Conservation (phyloP, 1,140 invertebrate species). For the Bacillus rossius region DNA sequence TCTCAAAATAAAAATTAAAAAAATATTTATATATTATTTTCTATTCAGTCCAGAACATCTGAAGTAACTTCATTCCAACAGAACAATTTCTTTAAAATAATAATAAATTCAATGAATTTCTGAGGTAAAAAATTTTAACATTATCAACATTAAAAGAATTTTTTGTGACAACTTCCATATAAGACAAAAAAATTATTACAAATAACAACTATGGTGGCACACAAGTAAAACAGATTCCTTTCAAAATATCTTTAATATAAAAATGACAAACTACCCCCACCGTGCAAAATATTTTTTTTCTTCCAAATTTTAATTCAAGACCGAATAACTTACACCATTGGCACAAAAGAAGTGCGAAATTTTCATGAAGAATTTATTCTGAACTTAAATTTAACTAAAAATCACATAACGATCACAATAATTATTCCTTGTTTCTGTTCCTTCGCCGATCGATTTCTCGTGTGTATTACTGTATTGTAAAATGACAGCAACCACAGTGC, state of each 20-base stretch:
- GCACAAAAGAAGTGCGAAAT: not conserved
- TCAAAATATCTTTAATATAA: too few relatives aligned
- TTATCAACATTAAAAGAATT: too few relatives aligned
- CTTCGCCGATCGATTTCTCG: conserved; percentile 9
- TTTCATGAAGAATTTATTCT: not conserved
- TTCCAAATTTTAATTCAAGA: not conserved
- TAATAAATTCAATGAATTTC: too few relatives aligned
- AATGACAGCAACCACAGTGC: conserved; percentile 1
- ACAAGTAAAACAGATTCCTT: not conserved
- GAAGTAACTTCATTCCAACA: too few relatives aligned
- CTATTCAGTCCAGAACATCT: too few relatives aligned
- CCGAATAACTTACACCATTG: not conserved
- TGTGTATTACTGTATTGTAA: not conserved
- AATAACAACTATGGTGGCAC: not conserved
- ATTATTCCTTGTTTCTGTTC: not conserved
- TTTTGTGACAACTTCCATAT: too few relatives aligned
- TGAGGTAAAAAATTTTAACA: too few relatives aligned
- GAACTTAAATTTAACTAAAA: not conserved
- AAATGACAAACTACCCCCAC: too few relatives aligned
- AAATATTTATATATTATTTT: too few relatives aligned
- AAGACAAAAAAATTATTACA: too few relatives aligned
- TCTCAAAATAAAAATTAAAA: too few relatives aligned
- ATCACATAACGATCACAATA: conserved; percentile 6
- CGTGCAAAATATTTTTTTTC: not conserved
- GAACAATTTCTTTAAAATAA: too few relatives aligned